Evolutionary conservation across 2,797 vertebrate genomes (phyloP), one percentile per base, ranked within the genome.

Genomic region (Malacoctenus gilli): DNA sequence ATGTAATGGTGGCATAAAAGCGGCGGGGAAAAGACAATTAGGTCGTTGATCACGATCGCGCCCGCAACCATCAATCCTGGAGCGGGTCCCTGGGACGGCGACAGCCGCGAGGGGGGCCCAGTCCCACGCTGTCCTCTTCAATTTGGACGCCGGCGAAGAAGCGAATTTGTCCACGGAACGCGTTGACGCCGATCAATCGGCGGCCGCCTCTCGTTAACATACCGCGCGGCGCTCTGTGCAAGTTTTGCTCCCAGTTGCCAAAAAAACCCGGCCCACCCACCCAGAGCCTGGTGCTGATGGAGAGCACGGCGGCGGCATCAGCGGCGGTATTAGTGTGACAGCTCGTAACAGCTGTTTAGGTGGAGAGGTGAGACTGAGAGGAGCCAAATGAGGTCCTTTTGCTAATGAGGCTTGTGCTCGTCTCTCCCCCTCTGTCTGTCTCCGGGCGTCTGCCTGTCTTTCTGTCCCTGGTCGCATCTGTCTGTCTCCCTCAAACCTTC

Each of bases 321-420:
- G 49, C 64, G 35, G 43, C 48, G 25, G 41, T 25, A 48, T 71
- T 47, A 57, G 46, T 61, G 63, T 49, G 71, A 84, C 80, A 74
- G 71, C 68, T 37, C 38, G 44, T 60, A 87, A 75, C 82, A 85
- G 84, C 83, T 89, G 84, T 82, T 78, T 68, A 85, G 84, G 83
- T 83, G 72, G 75, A 75, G 79, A 80, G 84, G 74, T 85, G 74
- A 87, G 65, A 44, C 66, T 54, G 64, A 58, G 69, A 69, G 80
- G 84, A 80, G 59, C 79, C 81, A 86, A 85, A 83, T 80, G 54
- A 88, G 75, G 70, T 84, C 63, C 62, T 84, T 87, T 84, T 77
- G 64, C 85, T 86, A 85, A 89, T 84, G 83, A 88, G 80, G 62
- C 72, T 48, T 22, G 46, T 39, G 35, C 75, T 9, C 9, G 5